Conservation (phyloP, 2,113 vertebrate species). For the Marcusenius ussheri region DNA sequence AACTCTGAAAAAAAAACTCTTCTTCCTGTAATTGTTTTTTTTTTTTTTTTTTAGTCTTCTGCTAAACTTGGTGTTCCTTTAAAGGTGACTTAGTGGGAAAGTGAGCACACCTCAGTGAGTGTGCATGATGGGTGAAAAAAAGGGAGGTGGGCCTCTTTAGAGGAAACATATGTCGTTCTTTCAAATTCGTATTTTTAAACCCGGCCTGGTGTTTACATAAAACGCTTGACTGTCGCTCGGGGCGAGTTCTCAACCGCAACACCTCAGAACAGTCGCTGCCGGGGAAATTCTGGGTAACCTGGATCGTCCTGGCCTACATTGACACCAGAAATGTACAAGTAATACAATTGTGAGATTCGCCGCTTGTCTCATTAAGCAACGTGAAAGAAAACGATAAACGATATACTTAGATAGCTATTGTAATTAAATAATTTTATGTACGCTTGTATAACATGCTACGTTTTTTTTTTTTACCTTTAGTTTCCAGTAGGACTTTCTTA, state of each 20-base stretch:
- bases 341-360: neutral
- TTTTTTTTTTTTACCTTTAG: neutral
- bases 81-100: neutral
- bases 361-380: neutral
- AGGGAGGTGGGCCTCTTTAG: neutral
- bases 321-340: neutral
- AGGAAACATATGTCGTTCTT: constrained; percentile 21
- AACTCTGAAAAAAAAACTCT: neutral
- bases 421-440: neutral
- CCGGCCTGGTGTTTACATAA: constrained; percentile 39
- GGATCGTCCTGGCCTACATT: neutral
- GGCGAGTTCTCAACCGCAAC: neutral
- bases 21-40: neutral
- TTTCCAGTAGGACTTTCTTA: neutral
- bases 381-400: neutral
- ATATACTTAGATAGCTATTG: neutral
- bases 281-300: neutral
- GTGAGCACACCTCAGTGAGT: neutral
- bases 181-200: constrained; percentile 21
- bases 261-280: neutral
- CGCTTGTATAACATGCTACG: neutral
- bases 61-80: neutral
- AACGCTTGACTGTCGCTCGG: neutral
- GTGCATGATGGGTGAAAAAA: neutral
- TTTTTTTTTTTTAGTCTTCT: neutral